Conservation (phyloP, 1,140 invertebrate genomes). For the Reticulitermes speratus region DNA sequence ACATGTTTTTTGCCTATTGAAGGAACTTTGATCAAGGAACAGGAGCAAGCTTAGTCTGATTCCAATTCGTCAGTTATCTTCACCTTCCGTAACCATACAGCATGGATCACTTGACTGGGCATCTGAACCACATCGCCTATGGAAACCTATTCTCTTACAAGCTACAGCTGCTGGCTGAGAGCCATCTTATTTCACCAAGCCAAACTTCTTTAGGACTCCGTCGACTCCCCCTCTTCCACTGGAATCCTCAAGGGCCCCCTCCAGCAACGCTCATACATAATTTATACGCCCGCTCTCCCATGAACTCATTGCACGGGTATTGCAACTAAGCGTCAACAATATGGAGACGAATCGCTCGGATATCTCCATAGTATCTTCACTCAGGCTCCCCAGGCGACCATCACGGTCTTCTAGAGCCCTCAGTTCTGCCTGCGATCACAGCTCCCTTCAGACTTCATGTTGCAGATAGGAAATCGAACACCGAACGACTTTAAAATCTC, state of each 20-base stretch:
- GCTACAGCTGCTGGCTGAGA: background rate
- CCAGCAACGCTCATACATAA: slow-evolving; percentile 18
- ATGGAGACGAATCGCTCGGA: slow-evolving; percentile 23
- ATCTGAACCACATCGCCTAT: no score
- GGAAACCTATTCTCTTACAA: no score
- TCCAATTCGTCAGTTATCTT: no score
- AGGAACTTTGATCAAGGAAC: no score
- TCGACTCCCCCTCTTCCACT: no score
- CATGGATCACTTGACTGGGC: no score
- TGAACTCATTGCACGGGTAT: background rate
- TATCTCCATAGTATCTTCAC: background rate
- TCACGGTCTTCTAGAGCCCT: background rate
- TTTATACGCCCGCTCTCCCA: background rate
- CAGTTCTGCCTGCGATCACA: background rate
- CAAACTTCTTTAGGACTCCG: background rate
- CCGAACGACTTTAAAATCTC: no score
- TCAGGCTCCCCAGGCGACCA: background rate
- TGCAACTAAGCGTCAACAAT: slow-evolving; percentile 27
- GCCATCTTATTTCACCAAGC: background rate
- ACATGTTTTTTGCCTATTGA: no score
- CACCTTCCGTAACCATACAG: no score
- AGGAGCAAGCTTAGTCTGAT: no score
- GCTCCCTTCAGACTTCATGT: background rate
- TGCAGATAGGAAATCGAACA: no score
- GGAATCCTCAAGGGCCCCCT: background rate